Conservation (phyloP, 2,797 vertebrate genomes). For the Peromyscus eremicus region DNA sequence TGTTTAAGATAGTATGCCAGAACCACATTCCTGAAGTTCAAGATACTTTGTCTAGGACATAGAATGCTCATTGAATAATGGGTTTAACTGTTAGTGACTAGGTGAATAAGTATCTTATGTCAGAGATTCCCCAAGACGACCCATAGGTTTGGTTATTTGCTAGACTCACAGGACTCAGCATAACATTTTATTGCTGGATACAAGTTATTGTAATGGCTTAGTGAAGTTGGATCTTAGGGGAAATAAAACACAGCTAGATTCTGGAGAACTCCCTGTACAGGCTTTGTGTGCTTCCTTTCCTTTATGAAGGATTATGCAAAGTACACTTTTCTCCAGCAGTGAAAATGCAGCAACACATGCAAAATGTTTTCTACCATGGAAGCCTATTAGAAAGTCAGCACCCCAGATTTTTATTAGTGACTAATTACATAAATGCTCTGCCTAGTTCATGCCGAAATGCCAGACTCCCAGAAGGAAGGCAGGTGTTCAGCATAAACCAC, state of each 20-base stretch:
- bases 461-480: slow-evolving; percentile 10
- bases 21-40: background rate
- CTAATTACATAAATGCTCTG: slow-evolving; percentile 13
- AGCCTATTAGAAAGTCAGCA: slow-evolving; percentile 32
- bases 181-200: slow-evolving; percentile 37
- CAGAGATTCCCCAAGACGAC: background rate
- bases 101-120: slow-evolving; percentile 28
- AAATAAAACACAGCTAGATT: slow-evolving; percentile 3
- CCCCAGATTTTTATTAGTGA: slow-evolving; percentile 27
- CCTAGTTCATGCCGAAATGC: slow-evolving; percentile 28
- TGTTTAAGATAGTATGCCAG: background rate
- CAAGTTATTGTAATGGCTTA: background rate
- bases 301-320: background rate
- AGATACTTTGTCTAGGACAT: background rate
- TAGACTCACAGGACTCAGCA: background rate
- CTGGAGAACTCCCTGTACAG: slow-evolving; percentile 10
- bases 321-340: background rate
- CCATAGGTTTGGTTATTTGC: background rate
- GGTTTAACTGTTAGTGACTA: background rate
- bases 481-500: slow-evolving; percentile 41
- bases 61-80: background rate
- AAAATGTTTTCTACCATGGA: slow-evolving; percentile 34
- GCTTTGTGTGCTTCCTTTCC: background rate
- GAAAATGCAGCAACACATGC: background rate
- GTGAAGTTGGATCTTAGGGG: slow-evolving; percentile 3